Evolutionary conservation across 53 echinoderm and acorn worm species (phyloP).

Genomic region (Apostichopus leukothele): DNA sequence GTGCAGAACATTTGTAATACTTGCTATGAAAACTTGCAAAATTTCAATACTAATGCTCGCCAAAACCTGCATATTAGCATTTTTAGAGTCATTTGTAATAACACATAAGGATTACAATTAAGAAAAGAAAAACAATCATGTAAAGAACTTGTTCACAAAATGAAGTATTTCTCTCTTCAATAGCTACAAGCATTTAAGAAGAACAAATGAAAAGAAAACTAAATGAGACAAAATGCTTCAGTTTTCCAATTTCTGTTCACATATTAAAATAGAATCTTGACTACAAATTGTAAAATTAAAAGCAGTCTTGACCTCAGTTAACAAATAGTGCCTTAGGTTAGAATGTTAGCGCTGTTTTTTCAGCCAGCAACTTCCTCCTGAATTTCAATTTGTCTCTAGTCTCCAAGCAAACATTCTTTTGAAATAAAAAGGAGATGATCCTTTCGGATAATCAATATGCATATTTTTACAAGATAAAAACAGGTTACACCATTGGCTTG

Average conservation of each 20-base stretch:
- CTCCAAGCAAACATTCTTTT: constrained; percentile 9
- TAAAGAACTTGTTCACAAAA: too few relatives aligned
- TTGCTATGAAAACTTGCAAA: too few relatives aligned
- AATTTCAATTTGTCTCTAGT: background rate
- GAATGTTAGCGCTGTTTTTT: constrained; percentile 4
- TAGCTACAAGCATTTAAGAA: too few relatives aligned
- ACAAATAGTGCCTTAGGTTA: constrained; percentile 26
- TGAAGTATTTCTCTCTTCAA: too few relatives aligned
- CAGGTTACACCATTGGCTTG: background rate
- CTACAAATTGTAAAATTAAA: background rate
- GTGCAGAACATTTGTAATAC: too few relatives aligned
- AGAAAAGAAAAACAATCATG: too few relatives aligned
- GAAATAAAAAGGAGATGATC: constrained; percentile 11
- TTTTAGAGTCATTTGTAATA: too few relatives aligned
- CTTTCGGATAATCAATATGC: constrained; percentile 29
- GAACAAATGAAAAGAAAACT: background rate
- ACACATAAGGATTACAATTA: too few relatives aligned
- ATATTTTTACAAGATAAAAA: background rate
- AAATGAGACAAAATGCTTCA: background rate
- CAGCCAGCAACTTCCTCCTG: constrained; percentile 16
- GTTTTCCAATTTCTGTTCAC: background rate
- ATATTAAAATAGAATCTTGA: background rate
- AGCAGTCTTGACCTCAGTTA: background rate
- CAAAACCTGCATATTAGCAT: too few relatives aligned
- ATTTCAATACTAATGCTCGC: too few relatives aligned